Conservation (phyloP, 2,113 vertebrate species). For the Sebastes fasciatus region DNA sequence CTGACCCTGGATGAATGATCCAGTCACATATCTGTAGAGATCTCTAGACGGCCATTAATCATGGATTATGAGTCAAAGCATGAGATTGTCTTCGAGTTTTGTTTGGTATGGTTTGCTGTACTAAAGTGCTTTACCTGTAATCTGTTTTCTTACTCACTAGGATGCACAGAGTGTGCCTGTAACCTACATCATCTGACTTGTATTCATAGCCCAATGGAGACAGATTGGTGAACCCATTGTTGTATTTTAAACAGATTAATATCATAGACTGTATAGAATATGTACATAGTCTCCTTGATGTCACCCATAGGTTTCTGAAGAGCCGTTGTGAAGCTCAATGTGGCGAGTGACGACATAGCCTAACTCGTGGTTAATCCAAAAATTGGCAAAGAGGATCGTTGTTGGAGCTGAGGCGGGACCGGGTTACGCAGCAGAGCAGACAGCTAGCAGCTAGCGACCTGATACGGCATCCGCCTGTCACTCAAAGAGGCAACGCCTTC, state of each 20-base stretch:
- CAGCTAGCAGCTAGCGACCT: no score
- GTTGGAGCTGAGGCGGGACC: no score
- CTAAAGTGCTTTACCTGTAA: neutral
- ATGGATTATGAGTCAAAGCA: neutral
- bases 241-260: neutral
- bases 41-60: neutral
- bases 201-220: neutral
- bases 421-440: no score
- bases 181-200: neutral
- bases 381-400: no score
- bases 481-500: no score
- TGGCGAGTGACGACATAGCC: no score
- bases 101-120: neutral
- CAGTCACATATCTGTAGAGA: neutral
- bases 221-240: neutral
- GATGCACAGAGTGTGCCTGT: neutral
- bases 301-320: no score
- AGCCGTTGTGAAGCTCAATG: no score
- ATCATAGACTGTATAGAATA: no score
- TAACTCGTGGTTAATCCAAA: no score
- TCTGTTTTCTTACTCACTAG: neutral
- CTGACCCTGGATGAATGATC: neutral
- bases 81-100: neutral
- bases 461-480: no score
- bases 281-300: no score